Conservation (phyloP, 2,113 vertebrate species). For the Pongo abelii region DNA sequence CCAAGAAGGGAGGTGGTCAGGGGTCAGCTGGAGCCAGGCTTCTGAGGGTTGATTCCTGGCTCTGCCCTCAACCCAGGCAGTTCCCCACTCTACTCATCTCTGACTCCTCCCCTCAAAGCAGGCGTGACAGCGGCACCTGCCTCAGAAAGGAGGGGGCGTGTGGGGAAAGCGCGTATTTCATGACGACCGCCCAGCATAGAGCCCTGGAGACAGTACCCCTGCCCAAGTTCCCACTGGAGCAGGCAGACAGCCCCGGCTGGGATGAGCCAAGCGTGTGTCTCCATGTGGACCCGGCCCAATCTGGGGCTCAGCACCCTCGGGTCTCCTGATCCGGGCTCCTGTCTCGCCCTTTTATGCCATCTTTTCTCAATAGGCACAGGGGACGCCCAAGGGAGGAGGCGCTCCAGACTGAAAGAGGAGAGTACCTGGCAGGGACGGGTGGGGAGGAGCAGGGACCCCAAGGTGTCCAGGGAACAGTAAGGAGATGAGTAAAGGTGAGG, state of each 20-base stretch:
- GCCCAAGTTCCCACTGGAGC: background rate
- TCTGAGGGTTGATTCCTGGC: background rate
- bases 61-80: background rate
- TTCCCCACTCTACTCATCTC: background rate
- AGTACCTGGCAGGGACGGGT: background rate
- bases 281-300: background rate
- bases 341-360: background rate
- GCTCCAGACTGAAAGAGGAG: background rate
- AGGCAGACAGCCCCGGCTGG: background rate
- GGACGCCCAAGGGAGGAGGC: no score
- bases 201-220: background rate
- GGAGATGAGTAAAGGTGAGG: background rate
- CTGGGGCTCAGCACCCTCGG: no score
- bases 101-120: background rate
- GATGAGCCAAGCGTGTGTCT: background rate
- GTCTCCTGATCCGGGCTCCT: accelerated
- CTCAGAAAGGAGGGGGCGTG: background rate
- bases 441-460: background rate
- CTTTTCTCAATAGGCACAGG: background rate
- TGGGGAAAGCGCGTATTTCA: no score
- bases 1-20: background rate
- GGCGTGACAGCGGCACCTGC: background rate
- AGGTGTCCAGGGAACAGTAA: background rate
- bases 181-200: background rate
- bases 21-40: background rate